Conservation (phyloP, 2,888 invertebrate genomes). For the Sclerodermus sp. region DNA sequence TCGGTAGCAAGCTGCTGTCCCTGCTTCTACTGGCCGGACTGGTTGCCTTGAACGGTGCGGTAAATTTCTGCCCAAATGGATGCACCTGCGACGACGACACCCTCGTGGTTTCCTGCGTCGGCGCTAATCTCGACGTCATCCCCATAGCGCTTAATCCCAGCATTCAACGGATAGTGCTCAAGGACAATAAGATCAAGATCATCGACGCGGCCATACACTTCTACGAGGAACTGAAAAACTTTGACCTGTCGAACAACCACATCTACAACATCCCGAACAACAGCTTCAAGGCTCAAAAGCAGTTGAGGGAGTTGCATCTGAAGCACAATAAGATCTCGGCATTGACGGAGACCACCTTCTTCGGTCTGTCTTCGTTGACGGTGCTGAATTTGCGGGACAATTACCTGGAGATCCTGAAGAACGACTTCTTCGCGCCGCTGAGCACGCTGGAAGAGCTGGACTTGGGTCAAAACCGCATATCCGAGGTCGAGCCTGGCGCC, state of each 20-base stretch:
- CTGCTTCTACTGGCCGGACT: slow-evolving; percentile 22
- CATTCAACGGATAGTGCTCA: slow-evolving; percentile 80
- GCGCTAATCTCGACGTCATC: slow-evolving; percentile 83
- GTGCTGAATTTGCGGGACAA: slow-evolving; percentile 82
- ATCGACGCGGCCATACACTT: slow-evolving; percentile 85
- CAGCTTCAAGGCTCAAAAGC: slow-evolving; percentile 79
- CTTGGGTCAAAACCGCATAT: slow-evolving; percentile 82
- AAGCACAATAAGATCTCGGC: slow-evolving; percentile 84
- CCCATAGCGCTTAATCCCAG: slow-evolving; percentile 91
- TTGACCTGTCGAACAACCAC: slow-evolving; percentile 83
- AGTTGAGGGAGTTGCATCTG: slow-evolving; percentile 79
- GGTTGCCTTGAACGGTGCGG: too few species aligned
- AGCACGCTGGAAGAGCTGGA: slow-evolving; percentile 82
- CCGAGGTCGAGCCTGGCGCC: slow-evolving; percentile 75
- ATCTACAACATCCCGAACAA: slow-evolving; percentile 78
- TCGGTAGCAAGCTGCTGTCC: slow-evolving; percentile 6
- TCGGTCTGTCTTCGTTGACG: slow-evolving; percentile 75
- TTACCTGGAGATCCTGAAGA: slow-evolving; percentile 76
- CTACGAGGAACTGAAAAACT: slow-evolving; percentile 81
- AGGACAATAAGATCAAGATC: slow-evolving; percentile 84
- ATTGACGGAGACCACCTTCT: slow-evolving; percentile 77
- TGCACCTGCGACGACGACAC: slow-evolving; percentile 90
- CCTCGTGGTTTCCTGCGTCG: slow-evolving; percentile 82
- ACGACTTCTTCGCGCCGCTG: slow-evolving; percentile 73
- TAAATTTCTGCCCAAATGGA: slow-evolving; percentile 75